Evolutionary conservation across 64 coral and sea anemone species (phyloP).

Genomic region (Astreopora myriophthalma): DNA sequence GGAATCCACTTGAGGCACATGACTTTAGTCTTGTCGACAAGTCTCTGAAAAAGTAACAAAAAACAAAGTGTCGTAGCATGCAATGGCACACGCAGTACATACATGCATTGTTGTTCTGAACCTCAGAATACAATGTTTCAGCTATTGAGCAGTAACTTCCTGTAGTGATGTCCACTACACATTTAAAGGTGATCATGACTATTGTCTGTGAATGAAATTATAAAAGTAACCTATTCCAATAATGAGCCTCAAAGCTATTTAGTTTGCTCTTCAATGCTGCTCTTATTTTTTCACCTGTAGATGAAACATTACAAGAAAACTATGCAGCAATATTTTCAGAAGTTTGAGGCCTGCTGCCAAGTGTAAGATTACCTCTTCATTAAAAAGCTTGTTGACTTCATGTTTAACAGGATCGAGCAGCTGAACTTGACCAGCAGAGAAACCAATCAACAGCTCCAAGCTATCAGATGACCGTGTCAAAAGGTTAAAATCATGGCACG

Average conservation of each 20-base stretch:
- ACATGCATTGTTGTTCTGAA: too few species aligned
- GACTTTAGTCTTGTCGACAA: conserved; percentile 92
- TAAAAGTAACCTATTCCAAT: too few species aligned
- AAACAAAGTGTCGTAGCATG: too few species aligned
- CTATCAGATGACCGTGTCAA: conserved; percentile 89
- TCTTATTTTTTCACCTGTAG: background rate
- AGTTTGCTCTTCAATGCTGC: background rate
- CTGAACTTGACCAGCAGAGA: conserved; percentile 94
- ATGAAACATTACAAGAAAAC: background rate
- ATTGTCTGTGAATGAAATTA: too few species aligned
- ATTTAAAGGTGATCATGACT: too few species aligned
- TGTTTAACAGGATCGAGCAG: conserved; percentile 90
- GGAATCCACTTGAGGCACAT: conserved; percentile 99
- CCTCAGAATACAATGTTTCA: too few species aligned
- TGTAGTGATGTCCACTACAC: too few species aligned
- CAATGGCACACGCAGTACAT: too few species aligned
- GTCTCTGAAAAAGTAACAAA: conserved; percentile 73
- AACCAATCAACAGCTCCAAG: conserved; percentile 91
- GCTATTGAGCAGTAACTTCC: too few species aligned
- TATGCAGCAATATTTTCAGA: background rate
- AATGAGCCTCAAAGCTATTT: too few species aligned
- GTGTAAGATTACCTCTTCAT: conserved; percentile 78
- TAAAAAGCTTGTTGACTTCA: conserved; percentile 97
- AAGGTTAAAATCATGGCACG: conserved; percentile 96
- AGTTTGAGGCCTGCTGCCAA: background rate